Evolutionary conservation across 2,113 vertebrate species (phyloP).

Genomic region (Pygoscelis adeliae): DNA sequence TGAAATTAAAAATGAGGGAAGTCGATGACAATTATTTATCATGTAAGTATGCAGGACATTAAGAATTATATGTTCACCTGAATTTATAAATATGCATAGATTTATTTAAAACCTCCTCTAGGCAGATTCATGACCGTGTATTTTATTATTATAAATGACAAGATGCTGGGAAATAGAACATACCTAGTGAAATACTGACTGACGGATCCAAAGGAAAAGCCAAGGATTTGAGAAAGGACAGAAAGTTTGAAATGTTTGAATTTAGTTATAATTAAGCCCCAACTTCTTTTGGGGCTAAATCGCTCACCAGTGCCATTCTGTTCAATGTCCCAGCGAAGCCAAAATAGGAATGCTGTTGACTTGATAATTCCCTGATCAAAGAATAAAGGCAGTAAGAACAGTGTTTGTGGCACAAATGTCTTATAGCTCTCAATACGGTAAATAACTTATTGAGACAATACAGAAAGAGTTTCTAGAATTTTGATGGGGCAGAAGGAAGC

Average conservation of each 20-base stretch:
- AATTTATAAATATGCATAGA: not conserved
- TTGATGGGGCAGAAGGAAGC: not conserved
- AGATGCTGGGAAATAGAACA: not conserved
- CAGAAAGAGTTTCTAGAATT: not conserved
- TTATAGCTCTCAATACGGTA: not conserved
- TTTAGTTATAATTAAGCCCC: not conserved
- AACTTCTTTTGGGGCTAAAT: not conserved
- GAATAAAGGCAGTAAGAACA: not conserved
- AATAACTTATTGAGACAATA: not conserved
- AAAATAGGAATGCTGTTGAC: not conserved
- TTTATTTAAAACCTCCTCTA: constrained; percentile 1
- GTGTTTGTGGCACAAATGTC: not conserved
- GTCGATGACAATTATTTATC: not conserved
- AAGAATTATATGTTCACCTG: not conserved
- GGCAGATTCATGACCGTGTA: not conserved
- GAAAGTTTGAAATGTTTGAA: not conserved
- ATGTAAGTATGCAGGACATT: not conserved
- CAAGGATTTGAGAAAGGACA: not conserved
- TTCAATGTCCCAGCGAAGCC: not conserved
- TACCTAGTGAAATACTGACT: not conserved
- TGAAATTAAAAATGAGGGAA: not conserved
- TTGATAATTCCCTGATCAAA: not conserved
- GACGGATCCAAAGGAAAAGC: not conserved
- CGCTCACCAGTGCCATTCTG: not conserved
- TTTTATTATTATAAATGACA: constrained; percentile 22